Conservation (phyloP, 2,888 invertebrate genomes). For the Drosophila flavopinicola region DNA sequence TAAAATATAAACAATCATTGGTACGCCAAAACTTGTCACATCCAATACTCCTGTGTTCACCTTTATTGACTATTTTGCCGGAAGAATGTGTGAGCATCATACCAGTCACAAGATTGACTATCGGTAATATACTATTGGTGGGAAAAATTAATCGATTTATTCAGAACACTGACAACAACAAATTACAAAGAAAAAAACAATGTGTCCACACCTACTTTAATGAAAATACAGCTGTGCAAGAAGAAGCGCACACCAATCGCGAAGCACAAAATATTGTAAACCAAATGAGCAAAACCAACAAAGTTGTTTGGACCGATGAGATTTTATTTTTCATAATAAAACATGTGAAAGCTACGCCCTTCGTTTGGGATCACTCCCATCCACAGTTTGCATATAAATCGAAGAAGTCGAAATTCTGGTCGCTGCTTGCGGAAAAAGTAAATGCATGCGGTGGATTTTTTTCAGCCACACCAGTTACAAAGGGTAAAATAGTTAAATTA, state of each 20-base stretch:
- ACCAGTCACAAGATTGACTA: not conserved
- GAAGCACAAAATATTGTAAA: slow-evolving; percentile 19
- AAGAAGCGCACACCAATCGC: no score
- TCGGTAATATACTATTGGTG: no score
- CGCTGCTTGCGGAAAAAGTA: slow-evolving; percentile 47
- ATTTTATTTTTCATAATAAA: slow-evolving; percentile 50
- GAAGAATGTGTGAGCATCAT: slow-evolving; percentile 8
- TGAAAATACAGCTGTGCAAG: no score
- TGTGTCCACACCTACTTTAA: no score
- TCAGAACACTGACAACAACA: no score
- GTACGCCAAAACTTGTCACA: no score
- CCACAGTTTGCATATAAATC: slow-evolving; percentile 43
- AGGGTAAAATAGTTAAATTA: slow-evolving; percentile 19
- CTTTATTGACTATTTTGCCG: no score
- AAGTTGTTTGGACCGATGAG: slow-evolving; percentile 51
- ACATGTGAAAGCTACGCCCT: slow-evolving; percentile 53
- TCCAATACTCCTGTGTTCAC: no score
- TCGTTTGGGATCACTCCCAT: slow-evolving; percentile 53
- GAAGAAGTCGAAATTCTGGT: slow-evolving; percentile 52
- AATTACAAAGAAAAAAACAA: no score
- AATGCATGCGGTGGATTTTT: slow-evolving; percentile 32
- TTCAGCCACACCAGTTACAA: slow-evolving; percentile 37
- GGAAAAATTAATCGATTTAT: no score
- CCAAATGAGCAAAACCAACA: slow-evolving; percentile 50
- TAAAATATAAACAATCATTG: no score